phyloP scores from a whole-genome alignment of 1,140 invertebrate species.

The Tenebrio molitor region DNA sequence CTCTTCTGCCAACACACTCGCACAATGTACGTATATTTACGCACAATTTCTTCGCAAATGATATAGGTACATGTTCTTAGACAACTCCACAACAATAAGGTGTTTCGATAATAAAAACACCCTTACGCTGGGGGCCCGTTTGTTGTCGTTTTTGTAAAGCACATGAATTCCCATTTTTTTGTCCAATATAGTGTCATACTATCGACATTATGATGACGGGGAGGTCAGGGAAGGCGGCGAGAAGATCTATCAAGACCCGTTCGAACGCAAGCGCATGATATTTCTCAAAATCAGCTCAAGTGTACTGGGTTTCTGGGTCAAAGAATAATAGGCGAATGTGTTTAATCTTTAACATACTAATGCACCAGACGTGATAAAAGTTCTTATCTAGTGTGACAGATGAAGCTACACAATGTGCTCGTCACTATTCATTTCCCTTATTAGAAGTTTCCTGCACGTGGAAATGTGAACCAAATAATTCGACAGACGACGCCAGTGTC shows the following conservation, averaged over 20 bases:
- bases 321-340: conserved; percentile 43
- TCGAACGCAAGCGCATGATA: conserved; percentile 41
- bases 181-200: too few relatives aligned
- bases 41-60: conserved; percentile 25
- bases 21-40: background rate
- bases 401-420: background rate
- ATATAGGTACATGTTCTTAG: too few relatives aligned
- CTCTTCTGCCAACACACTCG: conserved; percentile 1
- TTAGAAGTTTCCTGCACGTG: too few relatives aligned
- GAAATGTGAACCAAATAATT: background rate
- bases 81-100: too few relatives aligned
- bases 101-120: too few relatives aligned
- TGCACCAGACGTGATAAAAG: background rate
- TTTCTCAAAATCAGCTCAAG: conserved; percentile 43
- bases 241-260: conserved; percentile 32
- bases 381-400: conserved; percentile 21
- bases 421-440: too few relatives aligned
- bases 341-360: conserved; percentile 18
- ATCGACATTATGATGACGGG: background rate
- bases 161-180: background rate
- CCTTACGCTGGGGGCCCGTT: too few relatives aligned
- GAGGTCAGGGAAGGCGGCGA: conserved; percentile 20
- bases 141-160: background rate
- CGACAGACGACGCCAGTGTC: background rate
- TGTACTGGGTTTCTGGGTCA: conserved; percentile 52